Base-by-base conservation (phyloP, 2,797 vertebrate genomes). In the Pagetopsis macropterus region DNA sequence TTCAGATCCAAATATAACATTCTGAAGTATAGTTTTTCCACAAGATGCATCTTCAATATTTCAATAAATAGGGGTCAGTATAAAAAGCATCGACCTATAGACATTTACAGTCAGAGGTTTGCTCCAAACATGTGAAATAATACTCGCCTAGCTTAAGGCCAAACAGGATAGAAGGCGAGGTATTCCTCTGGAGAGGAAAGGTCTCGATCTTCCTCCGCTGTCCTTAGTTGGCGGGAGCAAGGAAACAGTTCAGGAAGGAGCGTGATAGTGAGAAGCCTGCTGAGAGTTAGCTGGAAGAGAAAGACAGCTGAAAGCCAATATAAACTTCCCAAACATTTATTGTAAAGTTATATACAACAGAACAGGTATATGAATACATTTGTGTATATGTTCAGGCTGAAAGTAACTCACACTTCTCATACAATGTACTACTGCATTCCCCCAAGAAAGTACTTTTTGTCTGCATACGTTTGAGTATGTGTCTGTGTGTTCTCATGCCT, bases 221-320 rank as follows among this genome's bases (percentile, higher is more conserved):
- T 16, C 62, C 48, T 45, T 45, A 46, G 51, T 21, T 16, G 41
- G 43, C 9, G 1, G 50, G 48, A 10, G 50, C 46, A 81, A 50
- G 82, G 82, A 83, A 87, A 76, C 60, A 5, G 58, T 21, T 57
- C 33, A 67, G 80, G 75, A 88, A 84, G 54, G 65, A 86, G 57
- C 5, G 23, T 21, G 82, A 87, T 54, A 82, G 79, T 37, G 56
- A 84, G 76, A 84, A 44, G 75, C 46, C 81, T 43, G 33, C 44
- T 57, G 58, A 73, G 72, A 67, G 49, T 61, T 45, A 43, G 60
- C 58, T 31, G 76, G 66, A 51, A 60, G 64, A 14, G 59, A 19
- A 43, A 33, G 16, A 43, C 16, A 15, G 23, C 11, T 7, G 17
- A 65, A 72, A 66, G 59, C 54, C 61, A 71, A 68, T 61, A 23